Conservation (phyloP, 2,888 invertebrate genomes). For the Epinotia bilunana region DNA sequence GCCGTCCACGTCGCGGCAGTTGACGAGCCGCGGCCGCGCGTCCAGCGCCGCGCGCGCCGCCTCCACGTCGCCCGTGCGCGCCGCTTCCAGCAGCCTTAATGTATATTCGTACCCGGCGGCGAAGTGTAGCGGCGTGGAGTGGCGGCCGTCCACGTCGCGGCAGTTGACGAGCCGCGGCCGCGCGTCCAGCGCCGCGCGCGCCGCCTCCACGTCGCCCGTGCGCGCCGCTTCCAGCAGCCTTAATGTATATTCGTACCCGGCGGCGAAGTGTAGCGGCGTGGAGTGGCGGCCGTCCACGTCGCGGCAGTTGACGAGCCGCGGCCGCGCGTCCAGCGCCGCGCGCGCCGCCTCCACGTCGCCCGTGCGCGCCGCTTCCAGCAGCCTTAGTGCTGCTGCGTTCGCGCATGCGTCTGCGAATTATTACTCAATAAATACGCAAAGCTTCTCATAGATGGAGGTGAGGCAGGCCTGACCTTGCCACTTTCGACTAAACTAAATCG, state of each 20-base stretch:
- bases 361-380: conserved; percentile 97
- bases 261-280: conserved; percentile 98
- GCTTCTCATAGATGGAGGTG: not conserved
- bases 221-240: conserved; percentile 95
- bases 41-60: conserved; percentile 90
- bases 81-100: conserved; percentile 91
- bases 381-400: conserved; percentile 91
- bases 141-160: conserved; percentile 95
- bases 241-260: conserved; percentile 83
- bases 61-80: conserved; percentile 96
- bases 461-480: too few species aligned
- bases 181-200: conserved; percentile 88
- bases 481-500: too few species aligned
- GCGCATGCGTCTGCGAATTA: conserved; percentile 68
- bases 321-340: conserved; percentile 88
- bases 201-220: conserved; percentile 95
- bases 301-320: conserved; percentile 95
- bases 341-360: conserved; percentile 96
- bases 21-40: conserved; percentile 92
- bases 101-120: conserved; percentile 89
- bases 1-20: conserved; percentile 97
- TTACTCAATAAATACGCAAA: too few species aligned
- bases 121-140: conserved; percentile 97
- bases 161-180: conserved; percentile 95
- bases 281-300: conserved; percentile 97